Evolutionary conservation across 1,140 invertebrate species (phyloP).

Genomic region (Trinorchestia longiramus): DNA sequence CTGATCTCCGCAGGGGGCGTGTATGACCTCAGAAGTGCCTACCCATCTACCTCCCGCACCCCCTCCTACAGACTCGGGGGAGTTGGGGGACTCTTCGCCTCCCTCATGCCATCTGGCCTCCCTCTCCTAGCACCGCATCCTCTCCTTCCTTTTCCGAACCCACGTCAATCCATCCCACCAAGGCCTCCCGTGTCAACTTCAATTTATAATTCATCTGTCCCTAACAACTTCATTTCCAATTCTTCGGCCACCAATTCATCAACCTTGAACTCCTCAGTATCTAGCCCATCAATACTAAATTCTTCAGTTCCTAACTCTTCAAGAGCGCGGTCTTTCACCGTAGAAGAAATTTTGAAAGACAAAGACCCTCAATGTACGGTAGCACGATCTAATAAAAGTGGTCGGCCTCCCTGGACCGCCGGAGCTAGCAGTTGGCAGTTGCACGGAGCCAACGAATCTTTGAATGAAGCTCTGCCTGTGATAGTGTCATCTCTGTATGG

Average conservation of each 20-base stretch:
- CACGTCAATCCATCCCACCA: neutral
- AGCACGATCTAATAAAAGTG: neutral
- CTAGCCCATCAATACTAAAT: neutral
- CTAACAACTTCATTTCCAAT: neutral
- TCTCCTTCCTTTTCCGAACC: conserved; percentile 68
- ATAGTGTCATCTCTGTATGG: conserved; percentile 63
- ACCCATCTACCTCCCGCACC: conserved; percentile 56
- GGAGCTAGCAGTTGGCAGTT: neutral
- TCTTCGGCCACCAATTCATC: neutral
- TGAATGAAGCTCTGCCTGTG: conserved; percentile 48
- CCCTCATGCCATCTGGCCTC: conserved; percentile 65
- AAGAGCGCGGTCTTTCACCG: conserved; percentile 55
- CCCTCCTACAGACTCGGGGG: conserved; percentile 44
- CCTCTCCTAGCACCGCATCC: conserved; percentile 59
- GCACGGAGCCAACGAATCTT: neutral
- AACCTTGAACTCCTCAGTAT: neutral
- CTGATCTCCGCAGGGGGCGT: conserved; percentile 48
- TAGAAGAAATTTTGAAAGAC: conserved; percentile 65
- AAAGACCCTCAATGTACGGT: neutral
- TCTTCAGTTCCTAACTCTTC: neutral
- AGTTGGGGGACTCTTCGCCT: conserved; percentile 60
- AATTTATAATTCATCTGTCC: neutral
- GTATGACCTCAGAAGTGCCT: conserved; percentile 52
- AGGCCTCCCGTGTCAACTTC: neutral
- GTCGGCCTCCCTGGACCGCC: neutral